Evolutionary conservation across 2,113 vertebrate genomes (phyloP).

Genomic region (Stomatorhinus ivindoensis): DNA sequence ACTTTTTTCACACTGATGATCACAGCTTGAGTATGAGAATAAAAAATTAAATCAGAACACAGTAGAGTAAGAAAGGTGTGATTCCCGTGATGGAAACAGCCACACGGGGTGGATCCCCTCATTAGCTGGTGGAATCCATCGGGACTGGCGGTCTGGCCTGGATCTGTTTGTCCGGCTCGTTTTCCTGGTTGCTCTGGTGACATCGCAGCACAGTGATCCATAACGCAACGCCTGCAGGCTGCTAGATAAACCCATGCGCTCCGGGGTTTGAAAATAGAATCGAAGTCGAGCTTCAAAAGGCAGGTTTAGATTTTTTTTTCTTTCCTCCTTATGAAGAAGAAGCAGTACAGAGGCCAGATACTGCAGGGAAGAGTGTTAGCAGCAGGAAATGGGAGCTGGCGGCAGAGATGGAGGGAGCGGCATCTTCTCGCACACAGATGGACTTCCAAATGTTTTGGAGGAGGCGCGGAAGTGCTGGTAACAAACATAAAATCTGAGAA

Average conservation of each 20-base stretch:
- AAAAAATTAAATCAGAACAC: background rate
- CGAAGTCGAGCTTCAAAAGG: slow-evolving; percentile 39
- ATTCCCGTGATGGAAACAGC: background rate
- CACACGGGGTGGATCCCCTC: background rate
- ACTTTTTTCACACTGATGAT: background rate
- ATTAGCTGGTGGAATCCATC: background rate
- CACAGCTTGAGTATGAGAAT: background rate
- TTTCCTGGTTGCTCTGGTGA: slow-evolving; percentile 32
- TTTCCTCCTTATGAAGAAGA: slow-evolving; percentile 27
- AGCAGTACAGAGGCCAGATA: slow-evolving; percentile 27
- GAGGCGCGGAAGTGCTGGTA: slow-evolving; percentile 27
- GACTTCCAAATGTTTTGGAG: slow-evolving; percentile 44
- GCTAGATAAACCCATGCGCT: slow-evolving; percentile 31
- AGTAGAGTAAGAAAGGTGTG: background rate
- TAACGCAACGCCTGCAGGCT: slow-evolving; percentile 34
- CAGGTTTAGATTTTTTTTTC: slow-evolving; percentile 21
- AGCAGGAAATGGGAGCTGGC: slow-evolving; percentile 33
- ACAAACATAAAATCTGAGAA: slow-evolving; percentile 35
- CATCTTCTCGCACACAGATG: slow-evolving; percentile 32
- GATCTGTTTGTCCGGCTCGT: background rate
- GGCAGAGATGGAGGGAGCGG: slow-evolving; percentile 23
- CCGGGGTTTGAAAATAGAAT: slow-evolving; percentile 36
- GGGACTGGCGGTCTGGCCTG: background rate
- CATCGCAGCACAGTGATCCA: slow-evolving; percentile 29
- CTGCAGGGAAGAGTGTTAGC: slow-evolving; percentile 24